A percentile compares a stretch with the other conserved stretches of the same genome.
Evolutionary conservation across 2,888 invertebrate species (phyloP).

Genomic region (Aphodius granarius): DNA sequence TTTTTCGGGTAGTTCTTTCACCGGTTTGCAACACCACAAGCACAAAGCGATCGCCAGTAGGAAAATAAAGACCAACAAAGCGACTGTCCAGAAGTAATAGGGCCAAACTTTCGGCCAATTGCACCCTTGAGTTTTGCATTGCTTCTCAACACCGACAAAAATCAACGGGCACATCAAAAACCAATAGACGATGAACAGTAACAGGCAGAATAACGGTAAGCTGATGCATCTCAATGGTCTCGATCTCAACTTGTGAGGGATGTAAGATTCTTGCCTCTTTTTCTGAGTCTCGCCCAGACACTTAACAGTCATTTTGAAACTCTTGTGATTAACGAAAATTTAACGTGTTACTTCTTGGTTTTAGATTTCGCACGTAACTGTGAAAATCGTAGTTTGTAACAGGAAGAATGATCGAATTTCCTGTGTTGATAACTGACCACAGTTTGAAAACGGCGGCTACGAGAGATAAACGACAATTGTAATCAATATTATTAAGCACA

Average conservation of each 20-base stretch:
- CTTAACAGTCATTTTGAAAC: slow-evolving; percentile 13
- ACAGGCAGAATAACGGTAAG: slow-evolving; percentile 20
- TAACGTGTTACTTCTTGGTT: background rate
- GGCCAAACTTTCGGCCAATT: slow-evolving; percentile 11
- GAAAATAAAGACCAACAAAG: slow-evolving; percentile 19
- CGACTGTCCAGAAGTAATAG: slow-evolving; percentile 21
- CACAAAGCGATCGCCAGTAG: slow-evolving; percentile 14
- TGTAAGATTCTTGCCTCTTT: background rate
- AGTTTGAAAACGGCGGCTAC: background rate
- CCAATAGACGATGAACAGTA: slow-evolving; percentile 26
- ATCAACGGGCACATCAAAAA: slow-evolving; percentile 20
- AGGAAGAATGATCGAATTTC: slow-evolving; percentile 7
- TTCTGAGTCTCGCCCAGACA: background rate
- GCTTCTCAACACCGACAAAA: background rate
- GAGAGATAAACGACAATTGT: background rate
- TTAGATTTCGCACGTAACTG: background rate
- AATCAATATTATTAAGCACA: background rate
- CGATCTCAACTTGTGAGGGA: slow-evolving; percentile 10
- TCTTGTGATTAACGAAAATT: background rate
- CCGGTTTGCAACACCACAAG: slow-evolving; percentile 16
- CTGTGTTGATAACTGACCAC: slow-evolving; percentile 17
- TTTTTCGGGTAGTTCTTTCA: slow-evolving; percentile 7
- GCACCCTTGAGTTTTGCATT: background rate
- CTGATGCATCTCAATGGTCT: slow-evolving; percentile 18
- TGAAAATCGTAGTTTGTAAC: background rate